Conservation (phyloP, 2,797 vertebrate species). For the Denticeps clupeoides region DNA sequence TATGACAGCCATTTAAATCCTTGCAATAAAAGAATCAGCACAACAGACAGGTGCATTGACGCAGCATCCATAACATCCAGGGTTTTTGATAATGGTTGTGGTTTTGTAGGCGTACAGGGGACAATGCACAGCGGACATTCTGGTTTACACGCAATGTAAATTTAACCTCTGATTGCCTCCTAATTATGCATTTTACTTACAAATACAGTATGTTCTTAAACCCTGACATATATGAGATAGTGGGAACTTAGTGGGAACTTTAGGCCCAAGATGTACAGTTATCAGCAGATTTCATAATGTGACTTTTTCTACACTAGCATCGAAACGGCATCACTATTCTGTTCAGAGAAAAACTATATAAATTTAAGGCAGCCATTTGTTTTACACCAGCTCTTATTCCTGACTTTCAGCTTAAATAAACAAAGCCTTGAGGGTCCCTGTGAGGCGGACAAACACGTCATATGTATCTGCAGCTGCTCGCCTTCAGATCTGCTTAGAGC, state of each 20-base stretch:
- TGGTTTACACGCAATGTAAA: conserved; percentile 2
- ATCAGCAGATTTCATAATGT: background rate
- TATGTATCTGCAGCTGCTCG: too few species aligned
- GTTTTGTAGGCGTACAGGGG: conserved; percentile 1
- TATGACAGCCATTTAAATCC: conserved; percentile 53
- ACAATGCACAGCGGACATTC: background rate
- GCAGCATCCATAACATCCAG: conserved; percentile 1
- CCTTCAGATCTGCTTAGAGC: too few species aligned
- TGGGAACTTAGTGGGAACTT: background rate
- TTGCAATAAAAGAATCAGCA: conserved; percentile 64
- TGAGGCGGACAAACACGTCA: too few species aligned
- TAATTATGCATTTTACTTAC: conserved; percentile 1
- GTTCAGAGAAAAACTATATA: too few species aligned
- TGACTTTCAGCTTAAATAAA: background rate
- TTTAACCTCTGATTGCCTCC: conserved; percentile 1
- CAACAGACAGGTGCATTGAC: conserved; percentile 29
- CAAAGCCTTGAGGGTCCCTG: too few species aligned
- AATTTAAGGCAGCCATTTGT: background rate
- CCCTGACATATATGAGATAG: background rate
- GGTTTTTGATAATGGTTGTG: background rate
- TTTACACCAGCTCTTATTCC: background rate
- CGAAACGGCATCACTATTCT: too few species aligned
- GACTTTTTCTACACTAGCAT: background rate
- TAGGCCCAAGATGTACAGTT: background rate
- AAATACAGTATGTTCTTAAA: background rate